A percentile compares a stretch with the other conserved stretches of the same genome.
Conservation (phyloP, 2,797 vertebrate genomes). For the Knipowitschia caucasica region DNA sequence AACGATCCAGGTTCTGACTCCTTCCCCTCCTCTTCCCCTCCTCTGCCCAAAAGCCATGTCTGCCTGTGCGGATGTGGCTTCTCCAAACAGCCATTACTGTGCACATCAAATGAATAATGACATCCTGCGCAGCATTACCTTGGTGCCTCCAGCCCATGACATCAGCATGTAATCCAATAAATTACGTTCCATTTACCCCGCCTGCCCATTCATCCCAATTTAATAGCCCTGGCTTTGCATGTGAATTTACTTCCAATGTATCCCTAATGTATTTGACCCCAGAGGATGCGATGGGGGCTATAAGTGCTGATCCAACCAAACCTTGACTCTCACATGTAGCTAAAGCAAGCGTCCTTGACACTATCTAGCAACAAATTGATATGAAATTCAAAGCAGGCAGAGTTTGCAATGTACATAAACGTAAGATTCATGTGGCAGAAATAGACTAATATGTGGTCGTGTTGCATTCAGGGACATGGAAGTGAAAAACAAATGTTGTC, state of each 20-base stretch:
- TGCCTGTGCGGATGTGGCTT: constrained; percentile 5
- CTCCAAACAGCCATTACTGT: constrained; percentile 34
- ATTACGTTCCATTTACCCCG: constrained; percentile 49
- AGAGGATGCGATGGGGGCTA: constrained; percentile 14
- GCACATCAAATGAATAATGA: constrained; percentile 46
- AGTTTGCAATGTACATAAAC: neutral
- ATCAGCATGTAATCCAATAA: constrained; percentile 52
- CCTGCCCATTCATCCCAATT: constrained; percentile 53
- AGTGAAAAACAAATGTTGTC: no score
- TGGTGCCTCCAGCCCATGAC: constrained; percentile 43
- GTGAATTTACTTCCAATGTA: constrained; percentile 40
- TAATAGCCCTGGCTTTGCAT: constrained; percentile 51
- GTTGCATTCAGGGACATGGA: no score
- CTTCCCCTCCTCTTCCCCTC: neutral
- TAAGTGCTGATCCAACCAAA: constrained; percentile 25
- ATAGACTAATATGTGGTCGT: no score
- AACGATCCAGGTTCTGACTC: neutral
- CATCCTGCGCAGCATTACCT: constrained; percentile 36
- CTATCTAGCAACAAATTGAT: neutral
- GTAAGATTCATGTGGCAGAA: no score
- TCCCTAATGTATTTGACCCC: constrained; percentile 31
- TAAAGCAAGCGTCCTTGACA: constrained; percentile 38
- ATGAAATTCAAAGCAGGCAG: neutral
- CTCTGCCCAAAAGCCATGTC: constrained; percentile 10
- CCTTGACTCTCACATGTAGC: constrained; percentile 23